Conservation (phyloP, 1,140 invertebrate genomes). For the Zophobas morio region DNA sequence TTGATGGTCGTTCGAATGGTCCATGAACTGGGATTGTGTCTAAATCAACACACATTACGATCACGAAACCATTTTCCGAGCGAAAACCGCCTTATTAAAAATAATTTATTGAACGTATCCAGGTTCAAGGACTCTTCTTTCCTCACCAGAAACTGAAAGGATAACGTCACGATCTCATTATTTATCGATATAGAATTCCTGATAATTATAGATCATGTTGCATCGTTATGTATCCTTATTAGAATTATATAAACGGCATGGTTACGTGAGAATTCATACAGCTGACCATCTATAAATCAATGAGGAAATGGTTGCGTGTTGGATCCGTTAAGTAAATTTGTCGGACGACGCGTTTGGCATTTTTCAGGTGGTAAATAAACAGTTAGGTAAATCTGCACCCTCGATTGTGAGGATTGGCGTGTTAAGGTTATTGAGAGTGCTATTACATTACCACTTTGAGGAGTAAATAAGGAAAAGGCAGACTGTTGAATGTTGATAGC, state of each 20-base stretch:
- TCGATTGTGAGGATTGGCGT: too few species aligned
- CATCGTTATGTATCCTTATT: not conserved
- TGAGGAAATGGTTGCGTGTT: conserved; percentile 4
- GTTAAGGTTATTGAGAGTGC: too few species aligned
- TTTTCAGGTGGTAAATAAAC: not conserved
- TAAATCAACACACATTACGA: too few species aligned
- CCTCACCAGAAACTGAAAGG: not conserved
- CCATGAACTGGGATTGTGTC: too few species aligned
- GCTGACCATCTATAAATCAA: not conserved
- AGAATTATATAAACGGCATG: conserved; percentile 3
- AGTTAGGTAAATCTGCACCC: not conserved
- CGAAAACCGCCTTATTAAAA: too few species aligned
- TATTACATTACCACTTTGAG: too few species aligned
- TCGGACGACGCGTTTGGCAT: not conserved
- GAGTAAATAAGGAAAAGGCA: too few species aligned
- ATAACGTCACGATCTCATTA: not conserved
- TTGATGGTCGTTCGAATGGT: too few species aligned
- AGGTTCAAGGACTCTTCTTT: not conserved
- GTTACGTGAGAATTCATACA: conserved; percentile 5
- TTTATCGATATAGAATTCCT: conserved; percentile 8
- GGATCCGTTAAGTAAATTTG: conserved; percentile 8
- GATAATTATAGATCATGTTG: not conserved
- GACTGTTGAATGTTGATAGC: too few species aligned
- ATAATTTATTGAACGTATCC: not conserved
- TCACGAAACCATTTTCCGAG: too few species aligned